Base-by-base conservation (phyloP, 2,888 invertebrate species). In the Malachius bipustulatus region DNA sequence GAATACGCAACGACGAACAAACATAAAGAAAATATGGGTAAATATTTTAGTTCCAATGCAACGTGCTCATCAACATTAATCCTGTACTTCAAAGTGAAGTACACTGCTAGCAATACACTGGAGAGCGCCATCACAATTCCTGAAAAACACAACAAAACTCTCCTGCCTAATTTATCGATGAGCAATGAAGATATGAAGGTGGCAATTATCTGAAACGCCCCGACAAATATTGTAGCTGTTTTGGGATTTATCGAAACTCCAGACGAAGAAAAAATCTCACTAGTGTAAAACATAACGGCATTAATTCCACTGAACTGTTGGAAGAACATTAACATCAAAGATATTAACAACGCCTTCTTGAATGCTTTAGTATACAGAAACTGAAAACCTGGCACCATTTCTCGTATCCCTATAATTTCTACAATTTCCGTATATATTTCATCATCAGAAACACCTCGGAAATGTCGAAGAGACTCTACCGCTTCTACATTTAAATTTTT, bases 241-340 rank as follows among this genome's bases (percentile, higher is more conserved):
- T 71, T 66, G 0, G 76, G 57, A 9, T 70, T 60, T 14, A 84
- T 65, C 0, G 61, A 43, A 2, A 71, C 69, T 3, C 73, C 74
- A 8, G 83, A 76, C 19, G 67, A 70, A 33, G 61, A 51, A 59
- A 91, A 90, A 40, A 93, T 91, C 2, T 67, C 58, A 0, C 73
- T 71, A 0, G 80, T 73, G 51, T 84, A 87, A 59, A 88, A 83
- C 43, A 88, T 80, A 4, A 88, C 79, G 1, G 83, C 82, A 50
- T 88, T 88, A 33, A 85, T 76, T 26, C 87, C 87, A 40, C 81
- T 77, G 36, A 89, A 65, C 57, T 91, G 91, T 56, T 93, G 93
- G 64, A 90, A 84, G 49, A 88, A 65, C 89, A 91, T 90, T 4
- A 91, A 67, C 2, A 79, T 75, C 53, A 81, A 75, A 43, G 77